These are phyloP conservation scores for Elysia crispata DNA, from an alignment of 2,888 invertebrate species.

Conservation along the genomic window DNA sequence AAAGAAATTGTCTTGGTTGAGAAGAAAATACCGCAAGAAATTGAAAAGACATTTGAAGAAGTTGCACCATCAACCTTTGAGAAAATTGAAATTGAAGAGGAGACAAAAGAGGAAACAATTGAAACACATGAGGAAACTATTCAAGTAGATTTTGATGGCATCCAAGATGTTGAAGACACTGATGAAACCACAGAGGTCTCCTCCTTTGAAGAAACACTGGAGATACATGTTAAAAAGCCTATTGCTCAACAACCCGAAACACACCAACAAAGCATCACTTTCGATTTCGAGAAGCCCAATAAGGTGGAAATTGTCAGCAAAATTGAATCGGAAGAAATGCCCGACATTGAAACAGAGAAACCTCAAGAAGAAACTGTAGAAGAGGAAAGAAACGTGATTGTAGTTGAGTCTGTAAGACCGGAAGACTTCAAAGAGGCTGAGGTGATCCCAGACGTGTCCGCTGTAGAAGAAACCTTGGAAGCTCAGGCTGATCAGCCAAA, in stretches of 20 bases:
- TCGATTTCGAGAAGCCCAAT: conserved; percentile 50
- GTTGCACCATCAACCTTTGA: conserved; percentile 34
- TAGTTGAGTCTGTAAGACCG: conserved; percentile 49
- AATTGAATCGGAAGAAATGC: conserved; percentile 12
- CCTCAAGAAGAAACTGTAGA: conserved; percentile 55
- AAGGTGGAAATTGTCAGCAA: conserved; percentile 50
- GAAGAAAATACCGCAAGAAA: conserved; percentile 38
- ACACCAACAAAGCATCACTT: background rate
- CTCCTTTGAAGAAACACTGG: conserved; percentile 25
- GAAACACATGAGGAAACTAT: conserved; percentile 52
- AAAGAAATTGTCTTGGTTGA: conserved; percentile 48
- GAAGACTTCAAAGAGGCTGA: conserved; percentile 48
- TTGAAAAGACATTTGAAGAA: conserved; percentile 45
- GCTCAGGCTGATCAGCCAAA: conserved; percentile 49
- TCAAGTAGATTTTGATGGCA: background rate
- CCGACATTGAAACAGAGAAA: conserved; percentile 48
- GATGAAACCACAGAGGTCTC: no score
- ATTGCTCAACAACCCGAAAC: conserved; percentile 45
- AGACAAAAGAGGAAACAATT: conserved; percentile 46
- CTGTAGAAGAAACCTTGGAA: conserved; percentile 53
- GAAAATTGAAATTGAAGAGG: conserved; percentile 45
- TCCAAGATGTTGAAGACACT: no score
- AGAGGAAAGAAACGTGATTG: conserved; percentile 54
- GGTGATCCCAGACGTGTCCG: conserved; percentile 48
- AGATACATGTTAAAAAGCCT: conserved; percentile 41